phyloP scores from a whole-genome alignment of 2,797 vertebrate genomes.

The Pyrocephalus nanus region DNA sequence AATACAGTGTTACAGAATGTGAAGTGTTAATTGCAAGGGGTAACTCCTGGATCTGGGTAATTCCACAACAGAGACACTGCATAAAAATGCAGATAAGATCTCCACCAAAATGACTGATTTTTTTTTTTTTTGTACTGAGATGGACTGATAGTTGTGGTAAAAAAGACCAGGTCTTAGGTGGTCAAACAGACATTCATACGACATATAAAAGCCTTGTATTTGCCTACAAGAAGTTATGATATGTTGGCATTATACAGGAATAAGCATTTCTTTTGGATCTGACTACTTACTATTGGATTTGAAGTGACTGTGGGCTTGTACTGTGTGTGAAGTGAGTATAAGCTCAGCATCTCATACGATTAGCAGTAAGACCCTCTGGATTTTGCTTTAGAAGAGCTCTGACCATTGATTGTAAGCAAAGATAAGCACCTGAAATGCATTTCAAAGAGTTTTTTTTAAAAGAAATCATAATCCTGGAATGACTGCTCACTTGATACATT shows the following conservation, averaged over 20 bases:
- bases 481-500: not conserved
- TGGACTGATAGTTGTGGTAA: not conserved
- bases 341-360: not conserved
- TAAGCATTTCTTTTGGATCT: not conserved
- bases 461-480: not conserved
- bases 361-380: not conserved
- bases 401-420: not conserved
- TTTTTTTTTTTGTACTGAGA: not conserved
- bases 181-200: not conserved
- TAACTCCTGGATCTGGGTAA: not conserved
- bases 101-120: not conserved
- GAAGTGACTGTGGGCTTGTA: not conserved
- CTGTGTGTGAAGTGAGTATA: not conserved
- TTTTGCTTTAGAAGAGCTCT: not conserved
- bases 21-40: not conserved
- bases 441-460: not conserved
- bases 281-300: not conserved
- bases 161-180: not conserved
- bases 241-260: not conserved
- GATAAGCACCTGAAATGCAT: not conserved
- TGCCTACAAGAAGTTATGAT: not conserved
- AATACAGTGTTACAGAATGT: rapidly evolving
- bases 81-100: not conserved
- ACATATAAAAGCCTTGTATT: not conserved
- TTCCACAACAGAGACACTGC: not conserved